Evolutionary conservation across 2,888 invertebrate species (phyloP), one percentile per base, ranked within the genome.

Genomic region (Meiosimyza platycephala): DNA sequence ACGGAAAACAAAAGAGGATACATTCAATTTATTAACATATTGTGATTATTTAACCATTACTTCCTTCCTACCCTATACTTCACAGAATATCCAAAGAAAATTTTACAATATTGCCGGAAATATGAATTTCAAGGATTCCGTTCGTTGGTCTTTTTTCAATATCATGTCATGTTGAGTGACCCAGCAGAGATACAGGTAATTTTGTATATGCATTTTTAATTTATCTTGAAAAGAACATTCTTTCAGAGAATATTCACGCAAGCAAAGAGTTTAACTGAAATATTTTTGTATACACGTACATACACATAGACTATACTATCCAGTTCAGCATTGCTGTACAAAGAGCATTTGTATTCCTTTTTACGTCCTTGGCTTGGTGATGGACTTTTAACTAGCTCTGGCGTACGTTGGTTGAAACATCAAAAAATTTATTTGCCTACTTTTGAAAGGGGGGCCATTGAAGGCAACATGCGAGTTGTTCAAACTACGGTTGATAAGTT

Each of bases 371-470:
- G 89, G 89, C 81, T 89, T 33, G 89, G 88, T 12, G 83, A 87
- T 52, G 89, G 89, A 6, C 82, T 89, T 1, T 80, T 89, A 6
- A 89, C 88, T 16, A 86, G 88, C 51, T 85, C 82, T 71, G 80
- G 83, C 48, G 82, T 85, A 40, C 88, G 88, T 76, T 90, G 89
- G 89, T 80, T 86, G n/a, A 85, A 87, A 48, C 88, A 89, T 75
- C 85, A 89, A 71, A 89, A 89, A 82, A 80, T 89, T 50, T 88
- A 89, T 63, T 85, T 87, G 7, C 89, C 89, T 15, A 87, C 89
- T 11, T 90, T 90, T 78, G 84, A 85, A 54, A 75, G 77, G n/a
- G 54, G 78, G 48, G 80, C 84, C 70, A 79, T 84, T 50, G 78
- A 79, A 18, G 82, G 81, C 9, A 85, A 84, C 70, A 76, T 84